Conservation (phyloP, 2,797 vertebrate species). For the Phyllotis vaccarum region DNA sequence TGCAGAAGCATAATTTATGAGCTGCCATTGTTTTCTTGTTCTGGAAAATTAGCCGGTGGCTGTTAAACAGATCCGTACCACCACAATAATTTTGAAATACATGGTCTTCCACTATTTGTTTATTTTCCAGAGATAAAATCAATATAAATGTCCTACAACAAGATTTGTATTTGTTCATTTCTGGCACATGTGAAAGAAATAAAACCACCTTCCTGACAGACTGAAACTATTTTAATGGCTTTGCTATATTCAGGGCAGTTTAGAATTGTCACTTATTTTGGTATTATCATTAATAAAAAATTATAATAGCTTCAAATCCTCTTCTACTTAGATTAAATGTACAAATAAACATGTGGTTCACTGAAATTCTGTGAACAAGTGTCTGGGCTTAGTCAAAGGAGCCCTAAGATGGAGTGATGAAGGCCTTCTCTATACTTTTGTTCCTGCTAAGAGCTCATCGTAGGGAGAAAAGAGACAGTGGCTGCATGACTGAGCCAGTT, state of each 20-base stretch:
- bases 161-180: slow-evolving; percentile 66
- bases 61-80: slow-evolving; percentile 10
- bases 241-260: slow-evolving; percentile 49
- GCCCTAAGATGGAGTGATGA: not conserved
- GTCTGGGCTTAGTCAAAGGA: slow-evolving; percentile 27
- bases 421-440: not conserved
- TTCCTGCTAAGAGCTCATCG: not conserved
- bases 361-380: slow-evolving; percentile 1
- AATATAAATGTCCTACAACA: slow-evolving; percentile 43
- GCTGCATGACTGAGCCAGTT: not conserved
- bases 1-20: slow-evolving; percentile 48
- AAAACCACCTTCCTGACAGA: slow-evolving; percentile 25
- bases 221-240: slow-evolving; percentile 60
- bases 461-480: not conserved
- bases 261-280: slow-evolving; percentile 62
- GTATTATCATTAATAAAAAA: slow-evolving; percentile 61
- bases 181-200: slow-evolving; percentile 37
- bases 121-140: slow-evolving; percentile 64
- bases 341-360: slow-evolving; percentile 38
- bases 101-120: slow-evolving; percentile 44
- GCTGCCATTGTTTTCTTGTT: slow-evolving; percentile 41
- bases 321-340: slow-evolving; percentile 1
- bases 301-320: slow-evolving; percentile 27
- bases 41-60: slow-evolving; percentile 58
- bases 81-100: slow-evolving; percentile 54